Percentiles rank a stretch among this genome's conserved stretches.
Evolutionary conservation across 1,140 invertebrate species (phyloP).

Genomic region (Diorhabda carinulata): DNA sequence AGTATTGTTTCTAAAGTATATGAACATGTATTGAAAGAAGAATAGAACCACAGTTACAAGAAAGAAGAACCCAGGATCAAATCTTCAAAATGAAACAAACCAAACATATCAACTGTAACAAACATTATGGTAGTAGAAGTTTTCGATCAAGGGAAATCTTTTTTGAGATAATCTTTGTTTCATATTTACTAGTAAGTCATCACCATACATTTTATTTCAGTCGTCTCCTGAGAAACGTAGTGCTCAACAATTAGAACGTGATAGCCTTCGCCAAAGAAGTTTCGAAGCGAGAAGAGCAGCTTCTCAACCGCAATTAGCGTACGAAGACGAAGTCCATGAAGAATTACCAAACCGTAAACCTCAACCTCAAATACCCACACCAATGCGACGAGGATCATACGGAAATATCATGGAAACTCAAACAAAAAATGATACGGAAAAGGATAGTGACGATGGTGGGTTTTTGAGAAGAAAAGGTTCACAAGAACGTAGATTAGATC

Average conservation of each 20-base stretch:
- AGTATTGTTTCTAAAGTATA: no score
- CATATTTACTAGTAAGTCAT: no score
- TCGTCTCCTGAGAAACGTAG: slow-evolving; percentile 45
- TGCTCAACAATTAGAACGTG: slow-evolving; percentile 57
- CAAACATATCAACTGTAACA: no score
- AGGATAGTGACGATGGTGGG: slow-evolving; percentile 58
- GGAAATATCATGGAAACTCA: slow-evolving; percentile 53
- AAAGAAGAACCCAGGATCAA: no score
- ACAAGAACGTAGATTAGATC: slow-evolving; percentile 13
- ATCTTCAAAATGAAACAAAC: no score
- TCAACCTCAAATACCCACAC: slow-evolving; percentile 43
- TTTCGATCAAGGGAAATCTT: no score
- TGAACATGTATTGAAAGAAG: no score
- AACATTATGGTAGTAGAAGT: no score
- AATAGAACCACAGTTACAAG: no score
- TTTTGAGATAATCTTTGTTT: no score
- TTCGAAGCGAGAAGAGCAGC: slow-evolving; percentile 56
- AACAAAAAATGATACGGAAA: slow-evolving; percentile 45
- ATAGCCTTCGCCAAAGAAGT: slow-evolving; percentile 52
- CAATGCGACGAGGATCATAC: slow-evolving; percentile 53
- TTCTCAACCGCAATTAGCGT: slow-evolving; percentile 63
- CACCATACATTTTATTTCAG: not conserved
- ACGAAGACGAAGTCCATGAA: slow-evolving; percentile 50
- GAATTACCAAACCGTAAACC: slow-evolving; percentile 42
- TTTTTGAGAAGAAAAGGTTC: slow-evolving; percentile 46